These are phyloP conservation scores for Cyprinus carpio DNA, from an alignment of 2,113 vertebrate species.

Conservation along the genomic window DNA sequence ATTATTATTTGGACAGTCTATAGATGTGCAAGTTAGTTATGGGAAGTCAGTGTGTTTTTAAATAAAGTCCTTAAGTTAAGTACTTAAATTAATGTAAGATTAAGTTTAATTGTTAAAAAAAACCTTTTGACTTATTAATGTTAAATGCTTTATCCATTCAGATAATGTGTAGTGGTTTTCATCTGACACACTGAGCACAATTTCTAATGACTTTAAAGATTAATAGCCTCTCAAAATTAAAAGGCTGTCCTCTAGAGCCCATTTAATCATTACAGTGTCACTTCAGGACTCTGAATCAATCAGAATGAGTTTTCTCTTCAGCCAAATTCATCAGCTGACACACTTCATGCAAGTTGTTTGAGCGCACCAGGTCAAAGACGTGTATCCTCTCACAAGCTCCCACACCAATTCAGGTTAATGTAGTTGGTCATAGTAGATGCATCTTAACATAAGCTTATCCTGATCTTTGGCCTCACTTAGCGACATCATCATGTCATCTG, in stretches of 20 bases:
- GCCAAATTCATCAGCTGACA: slow-evolving; percentile 1
- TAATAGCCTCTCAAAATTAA: not conserved
- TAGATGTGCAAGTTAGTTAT: not conserved
- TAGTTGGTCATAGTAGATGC: slow-evolving; percentile 19
- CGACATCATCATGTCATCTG: slow-evolving; percentile 13
- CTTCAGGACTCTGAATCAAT: slow-evolving; percentile 16
- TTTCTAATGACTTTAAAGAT: not conserved
- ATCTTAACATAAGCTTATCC: slow-evolving; percentile 35
- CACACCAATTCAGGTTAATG: not conserved
- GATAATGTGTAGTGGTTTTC: slow-evolving; percentile 2
- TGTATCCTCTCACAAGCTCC: not conserved
- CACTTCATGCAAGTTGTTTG: too few species aligned
- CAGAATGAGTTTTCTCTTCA: not conserved
- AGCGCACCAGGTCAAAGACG: not conserved
- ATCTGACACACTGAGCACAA: not conserved
- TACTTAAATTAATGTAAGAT: not conserved
- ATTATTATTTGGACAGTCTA: not conserved
- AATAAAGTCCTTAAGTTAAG: not conserved
- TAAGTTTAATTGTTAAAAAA: not conserved
- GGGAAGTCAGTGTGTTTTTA: not conserved
- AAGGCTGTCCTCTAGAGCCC: not conserved
- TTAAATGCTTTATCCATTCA: not conserved
- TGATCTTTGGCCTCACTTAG: slow-evolving; percentile 43
- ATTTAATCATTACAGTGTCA: slow-evolving; percentile 4
- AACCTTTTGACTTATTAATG: not conserved